Evolutionary conservation across 1,140 invertebrate species (phyloP).

Genomic region (Araneus ventricosus): DNA sequence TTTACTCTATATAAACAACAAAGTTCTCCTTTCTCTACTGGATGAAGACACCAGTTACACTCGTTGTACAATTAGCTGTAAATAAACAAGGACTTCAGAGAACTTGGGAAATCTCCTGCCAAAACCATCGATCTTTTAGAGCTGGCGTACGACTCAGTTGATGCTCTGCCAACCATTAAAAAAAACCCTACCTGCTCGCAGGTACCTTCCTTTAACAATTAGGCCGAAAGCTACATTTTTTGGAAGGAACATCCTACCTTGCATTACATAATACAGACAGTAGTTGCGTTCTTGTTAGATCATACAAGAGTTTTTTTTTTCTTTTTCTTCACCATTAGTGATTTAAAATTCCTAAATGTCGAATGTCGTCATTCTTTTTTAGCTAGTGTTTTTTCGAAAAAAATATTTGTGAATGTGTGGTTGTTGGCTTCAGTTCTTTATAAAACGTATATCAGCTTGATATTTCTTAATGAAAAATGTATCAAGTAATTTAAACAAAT

Average conservation of each 20-base stretch:
- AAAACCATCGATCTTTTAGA: neutral
- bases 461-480: no score
- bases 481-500: no score
- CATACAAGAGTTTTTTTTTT: no score
- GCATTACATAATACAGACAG: neutral
- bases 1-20: neutral
- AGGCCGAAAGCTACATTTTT: neutral
- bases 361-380: no score
- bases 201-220: neutral
- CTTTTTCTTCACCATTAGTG: no score
- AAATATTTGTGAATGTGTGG: no score
- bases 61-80: conserved; percentile 1
- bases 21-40: neutral
- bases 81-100: neutral
- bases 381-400: no score
- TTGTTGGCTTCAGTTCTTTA: no score
- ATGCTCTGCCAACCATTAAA: neutral
- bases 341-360: no score
- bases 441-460: no score
- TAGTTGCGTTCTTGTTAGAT: neutral
- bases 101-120: neutral
- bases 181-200: neutral
- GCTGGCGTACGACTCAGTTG: neutral
- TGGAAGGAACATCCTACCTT: neutral
- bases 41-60: neutral